Percentiles rank a stretch among this genome's conserved stretches.
Evolutionary conservation across 2,113 vertebrate species (phyloP).

Genomic region (Desmodus rotundus): DNA sequence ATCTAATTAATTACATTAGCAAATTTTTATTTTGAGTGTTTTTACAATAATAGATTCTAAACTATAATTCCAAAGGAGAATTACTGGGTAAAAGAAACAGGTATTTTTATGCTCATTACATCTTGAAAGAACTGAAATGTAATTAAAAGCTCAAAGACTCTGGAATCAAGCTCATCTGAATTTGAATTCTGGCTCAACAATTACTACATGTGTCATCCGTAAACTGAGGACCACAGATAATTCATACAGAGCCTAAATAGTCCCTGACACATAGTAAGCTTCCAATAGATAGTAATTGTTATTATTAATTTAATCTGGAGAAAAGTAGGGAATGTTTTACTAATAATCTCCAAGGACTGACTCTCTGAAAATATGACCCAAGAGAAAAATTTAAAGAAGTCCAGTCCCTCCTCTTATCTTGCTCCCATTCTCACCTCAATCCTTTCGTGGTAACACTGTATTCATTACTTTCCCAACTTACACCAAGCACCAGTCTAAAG

Average conservation of each 20-base stretch:
- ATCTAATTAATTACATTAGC: neutral
- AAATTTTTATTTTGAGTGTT: neutral
- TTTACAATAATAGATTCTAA: conserved; percentile 15
- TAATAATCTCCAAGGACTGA: neutral
- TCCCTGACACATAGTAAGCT: neutral
- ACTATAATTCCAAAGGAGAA: conserved; percentile 10
- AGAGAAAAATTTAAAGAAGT: conserved; percentile 12
- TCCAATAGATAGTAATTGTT: neutral
- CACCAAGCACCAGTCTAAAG: neutral
- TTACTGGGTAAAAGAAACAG: neutral
- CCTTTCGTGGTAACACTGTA: neutral
- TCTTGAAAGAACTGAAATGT: neutral
- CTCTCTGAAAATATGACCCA: neutral
- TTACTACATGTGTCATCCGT: neutral
- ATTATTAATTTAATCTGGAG: conserved; percentile 27
- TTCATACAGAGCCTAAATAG: neutral
- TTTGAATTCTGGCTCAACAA: conserved; percentile 21
- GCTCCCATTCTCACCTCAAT: neutral
- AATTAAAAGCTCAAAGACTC: neutral
- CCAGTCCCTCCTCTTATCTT: neutral
- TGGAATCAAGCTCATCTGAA: conserved; percentile 18
- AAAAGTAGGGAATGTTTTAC: neutral
- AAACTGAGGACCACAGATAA: conserved; percentile 4
- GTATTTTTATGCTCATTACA: neutral
- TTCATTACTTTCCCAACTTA: neutral